Evolutionary conservation across 2,113 vertebrate genomes (phyloP).

Genomic region (Malurus cyaneus): DNA sequence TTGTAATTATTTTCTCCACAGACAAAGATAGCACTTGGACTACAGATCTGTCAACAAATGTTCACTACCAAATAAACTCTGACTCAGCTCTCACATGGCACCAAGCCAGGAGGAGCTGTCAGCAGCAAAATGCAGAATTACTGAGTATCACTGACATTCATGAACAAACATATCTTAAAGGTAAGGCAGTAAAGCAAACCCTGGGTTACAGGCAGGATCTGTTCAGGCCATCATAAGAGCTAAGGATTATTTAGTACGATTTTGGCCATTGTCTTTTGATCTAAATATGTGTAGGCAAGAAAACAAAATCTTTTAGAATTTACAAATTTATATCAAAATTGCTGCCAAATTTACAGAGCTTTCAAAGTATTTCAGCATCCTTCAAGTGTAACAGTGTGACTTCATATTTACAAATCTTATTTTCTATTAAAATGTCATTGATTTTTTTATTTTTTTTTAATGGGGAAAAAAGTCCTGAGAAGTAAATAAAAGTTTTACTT

Average conservation of each 20-base stretch:
- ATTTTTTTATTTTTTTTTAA: neutral
- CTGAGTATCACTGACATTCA: constrained; percentile 87
- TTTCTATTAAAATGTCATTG: neutral
- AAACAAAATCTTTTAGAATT: neutral
- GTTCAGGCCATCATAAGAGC: neutral
- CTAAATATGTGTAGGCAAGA: neutral
- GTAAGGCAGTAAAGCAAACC: constrained; percentile 60
- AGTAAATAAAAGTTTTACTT: neutral
- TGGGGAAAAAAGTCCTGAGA: neutral
- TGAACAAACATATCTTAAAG: constrained; percentile 87
- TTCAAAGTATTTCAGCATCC: neutral
- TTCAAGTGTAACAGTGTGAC: neutral
- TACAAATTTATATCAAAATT: neutral
- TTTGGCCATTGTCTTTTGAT: neutral
- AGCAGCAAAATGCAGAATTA: constrained; percentile 86
- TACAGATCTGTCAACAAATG: constrained; percentile 78
- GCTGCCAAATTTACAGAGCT: neutral
- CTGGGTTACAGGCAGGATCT: neutral
- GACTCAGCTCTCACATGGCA: constrained; percentile 86
- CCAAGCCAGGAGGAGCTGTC: constrained; percentile 90
- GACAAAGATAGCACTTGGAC: constrained; percentile 75
- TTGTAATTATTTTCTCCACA: neutral
- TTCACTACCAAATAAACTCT: constrained; percentile 85
- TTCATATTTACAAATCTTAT: neutral
- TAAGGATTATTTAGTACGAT: neutral